Percentiles rank a stretch among this genome's conserved stretches.
Conservation (phyloP, 2,113 vertebrate genomes). For the Rhinichthys klamathensis region DNA sequence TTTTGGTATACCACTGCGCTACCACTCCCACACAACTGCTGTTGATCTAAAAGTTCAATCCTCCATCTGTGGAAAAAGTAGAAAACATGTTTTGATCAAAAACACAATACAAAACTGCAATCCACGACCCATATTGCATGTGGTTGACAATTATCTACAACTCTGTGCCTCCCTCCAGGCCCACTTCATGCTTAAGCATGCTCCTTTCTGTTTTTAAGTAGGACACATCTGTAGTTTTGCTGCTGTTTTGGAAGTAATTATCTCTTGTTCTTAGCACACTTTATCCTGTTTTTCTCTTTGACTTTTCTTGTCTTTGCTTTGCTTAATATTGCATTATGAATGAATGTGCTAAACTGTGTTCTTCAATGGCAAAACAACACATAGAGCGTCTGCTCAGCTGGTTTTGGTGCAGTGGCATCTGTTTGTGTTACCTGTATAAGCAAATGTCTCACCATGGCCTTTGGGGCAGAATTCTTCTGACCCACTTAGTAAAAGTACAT, state of each 20-base stretch:
- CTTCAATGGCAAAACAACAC: not conserved
- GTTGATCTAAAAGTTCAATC: slow-evolving; percentile 1
- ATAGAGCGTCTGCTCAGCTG: not conserved
- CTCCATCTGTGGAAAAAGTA: not conserved
- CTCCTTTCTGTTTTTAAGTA: slow-evolving; percentile 19
- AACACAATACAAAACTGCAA: not conserved
- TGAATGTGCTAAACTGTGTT: not conserved
- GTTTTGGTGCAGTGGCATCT: not conserved
- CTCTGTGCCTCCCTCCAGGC: slow-evolving; percentile 21
- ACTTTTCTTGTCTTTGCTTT: slow-evolving; percentile 1
- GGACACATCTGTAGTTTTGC: slow-evolving; percentile 33
- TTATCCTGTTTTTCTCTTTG: slow-evolving; percentile 23
- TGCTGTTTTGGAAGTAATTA: not conserved
- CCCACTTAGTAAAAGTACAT: slow-evolving; percentile 57
- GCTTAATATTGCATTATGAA: slow-evolving; percentile 19
- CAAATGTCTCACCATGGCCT: slow-evolving; percentile 48
- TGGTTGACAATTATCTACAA: slow-evolving; percentile 25
- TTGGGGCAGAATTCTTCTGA: slow-evolving; percentile 53
- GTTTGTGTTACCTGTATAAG: slow-evolving; percentile 31
- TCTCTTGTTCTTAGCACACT: not conserved
- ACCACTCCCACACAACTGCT: slow-evolving; percentile 40
- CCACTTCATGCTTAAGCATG: slow-evolving; percentile 3
- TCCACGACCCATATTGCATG: not conserved
- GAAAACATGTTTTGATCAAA: slow-evolving; percentile 28
- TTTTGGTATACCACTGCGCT: not conserved